A percentile compares a stretch with the other conserved stretches of the same genome.
Conservation (phyloP, 2,888 invertebrate genomes). For the Microplitis deprimator region DNA sequence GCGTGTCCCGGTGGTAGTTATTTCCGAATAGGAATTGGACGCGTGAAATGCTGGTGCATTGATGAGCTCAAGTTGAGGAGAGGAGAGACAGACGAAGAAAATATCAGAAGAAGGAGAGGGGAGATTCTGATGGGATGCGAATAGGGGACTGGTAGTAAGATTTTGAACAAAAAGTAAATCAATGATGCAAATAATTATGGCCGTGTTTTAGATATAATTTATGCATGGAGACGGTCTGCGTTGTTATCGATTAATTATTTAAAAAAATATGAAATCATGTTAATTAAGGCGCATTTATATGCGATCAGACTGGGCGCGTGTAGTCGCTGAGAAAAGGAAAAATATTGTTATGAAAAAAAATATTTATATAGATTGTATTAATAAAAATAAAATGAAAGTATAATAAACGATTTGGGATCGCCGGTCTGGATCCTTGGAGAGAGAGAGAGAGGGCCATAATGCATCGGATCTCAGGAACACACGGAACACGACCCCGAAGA, state of each 20-base stretch:
- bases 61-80: neutral
- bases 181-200: constrained; percentile 3
- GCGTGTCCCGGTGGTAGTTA: constrained; percentile 36
- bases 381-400: constrained; percentile 9
- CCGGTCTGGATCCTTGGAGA: constrained; percentile 51
- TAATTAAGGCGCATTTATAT: constrained; percentile 42
- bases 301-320: constrained; percentile 29
- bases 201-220: neutral
- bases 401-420: constrained; percentile 38
- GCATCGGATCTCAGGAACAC: constrained; percentile 44
- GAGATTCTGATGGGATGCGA: too few species aligned
- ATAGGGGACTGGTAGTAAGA: neutral
- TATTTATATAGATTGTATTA: neutral
- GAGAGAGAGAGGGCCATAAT: constrained; percentile 38
- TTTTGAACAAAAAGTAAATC: neutral
- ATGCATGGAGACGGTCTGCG: neutral
- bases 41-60: constrained; percentile 23
- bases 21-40: constrained; percentile 36
- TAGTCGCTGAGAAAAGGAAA: constrained; percentile 18
- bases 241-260: constrained; percentile 4
- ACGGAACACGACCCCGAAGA: constrained; percentile 57
- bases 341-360: neutral
- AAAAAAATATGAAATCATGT: constrained; percentile 32
- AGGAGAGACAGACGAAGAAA: too few species aligned
- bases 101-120: too few species aligned